These are phyloP conservation scores for Drosophila yakuba DNA, from an alignment of 1,140 invertebrate species.

Conservation along the genomic window DNA sequence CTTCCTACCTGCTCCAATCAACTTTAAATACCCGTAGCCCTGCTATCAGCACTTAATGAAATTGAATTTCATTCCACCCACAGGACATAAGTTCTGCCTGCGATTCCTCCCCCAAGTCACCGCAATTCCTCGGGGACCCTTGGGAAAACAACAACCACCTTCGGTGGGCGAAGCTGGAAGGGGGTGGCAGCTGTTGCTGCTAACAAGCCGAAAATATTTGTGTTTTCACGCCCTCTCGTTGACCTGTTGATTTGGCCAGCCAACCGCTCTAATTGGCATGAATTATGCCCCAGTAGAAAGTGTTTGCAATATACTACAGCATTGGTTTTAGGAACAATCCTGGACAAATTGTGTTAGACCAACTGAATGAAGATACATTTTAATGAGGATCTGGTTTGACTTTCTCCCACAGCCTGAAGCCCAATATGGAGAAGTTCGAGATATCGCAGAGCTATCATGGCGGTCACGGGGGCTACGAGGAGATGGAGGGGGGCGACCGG, in stretches of 20 bases:
- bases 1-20: conserved; percentile 39
- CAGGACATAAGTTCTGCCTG: conserved; percentile 11
- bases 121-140: conserved; percentile 66
- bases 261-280: conserved; percentile 63
- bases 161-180: background rate
- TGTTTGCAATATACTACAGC: background rate
- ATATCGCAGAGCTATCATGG: conserved; percentile 85
- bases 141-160: conserved; percentile 51
- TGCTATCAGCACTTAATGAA: conserved; percentile 83
- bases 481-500: conserved; percentile 86
- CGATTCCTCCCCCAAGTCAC: conserved; percentile 19
- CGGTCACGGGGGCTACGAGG: conserved; percentile 85
- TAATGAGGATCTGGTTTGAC: too few species aligned
- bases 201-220: conserved; percentile 80
- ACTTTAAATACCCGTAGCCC: conserved; percentile 57
- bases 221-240: conserved; percentile 60
- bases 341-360: too few species aligned
- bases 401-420: conserved; percentile 62
- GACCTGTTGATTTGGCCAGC: conserved; percentile 62
- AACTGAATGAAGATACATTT: too few species aligned
- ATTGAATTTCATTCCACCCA: conserved; percentile 80
- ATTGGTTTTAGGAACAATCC: background rate
- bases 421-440: conserved; percentile 87
- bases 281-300: conserved; percentile 47
- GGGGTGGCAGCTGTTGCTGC: conserved; percentile 42